These are phyloP conservation scores for Apamea sordens DNA, from an alignment of 2,888 invertebrate genomes.

Conservation along the genomic window DNA sequence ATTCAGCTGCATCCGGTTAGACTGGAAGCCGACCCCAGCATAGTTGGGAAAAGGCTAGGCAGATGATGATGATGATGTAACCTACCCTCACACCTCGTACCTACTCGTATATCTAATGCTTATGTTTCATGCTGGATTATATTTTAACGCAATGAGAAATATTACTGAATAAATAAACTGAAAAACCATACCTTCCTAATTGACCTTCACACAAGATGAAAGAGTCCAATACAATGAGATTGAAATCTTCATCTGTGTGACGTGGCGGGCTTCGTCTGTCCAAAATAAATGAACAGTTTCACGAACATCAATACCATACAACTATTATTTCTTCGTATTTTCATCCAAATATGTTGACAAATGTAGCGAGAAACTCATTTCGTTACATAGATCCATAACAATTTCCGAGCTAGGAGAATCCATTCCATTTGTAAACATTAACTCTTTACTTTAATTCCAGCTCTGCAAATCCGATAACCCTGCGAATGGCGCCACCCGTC, in stretches of 20 bases:
- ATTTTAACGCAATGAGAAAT: background rate
- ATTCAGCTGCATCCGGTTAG: too few species aligned
- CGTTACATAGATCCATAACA: background rate
- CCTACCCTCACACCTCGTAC: background rate
- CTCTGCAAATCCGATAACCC: conserved; percentile 29
- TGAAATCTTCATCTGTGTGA: background rate
- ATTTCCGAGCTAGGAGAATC: background rate
- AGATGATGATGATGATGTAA: too few species aligned
- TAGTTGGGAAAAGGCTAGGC: too few species aligned
- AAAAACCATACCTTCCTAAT: background rate
- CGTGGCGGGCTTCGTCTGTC: background rate
- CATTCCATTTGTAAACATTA: conserved; percentile 16
- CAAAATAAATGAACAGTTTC: background rate
- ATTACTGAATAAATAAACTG: background rate
- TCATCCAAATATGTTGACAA: background rate
- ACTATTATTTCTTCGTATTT: background rate
- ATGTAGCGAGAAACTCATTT: background rate
- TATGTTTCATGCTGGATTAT: background rate
- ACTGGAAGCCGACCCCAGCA: too few species aligned
- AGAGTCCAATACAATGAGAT: background rate
- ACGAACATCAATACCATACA: background rate
- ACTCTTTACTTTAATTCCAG: conserved; percentile 27
- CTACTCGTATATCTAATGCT: background rate
- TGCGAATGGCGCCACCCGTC: conserved; percentile 39
- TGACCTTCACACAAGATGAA: background rate